Conservation (phyloP, 2,888 invertebrate species). For the Conistra vaccinii region DNA sequence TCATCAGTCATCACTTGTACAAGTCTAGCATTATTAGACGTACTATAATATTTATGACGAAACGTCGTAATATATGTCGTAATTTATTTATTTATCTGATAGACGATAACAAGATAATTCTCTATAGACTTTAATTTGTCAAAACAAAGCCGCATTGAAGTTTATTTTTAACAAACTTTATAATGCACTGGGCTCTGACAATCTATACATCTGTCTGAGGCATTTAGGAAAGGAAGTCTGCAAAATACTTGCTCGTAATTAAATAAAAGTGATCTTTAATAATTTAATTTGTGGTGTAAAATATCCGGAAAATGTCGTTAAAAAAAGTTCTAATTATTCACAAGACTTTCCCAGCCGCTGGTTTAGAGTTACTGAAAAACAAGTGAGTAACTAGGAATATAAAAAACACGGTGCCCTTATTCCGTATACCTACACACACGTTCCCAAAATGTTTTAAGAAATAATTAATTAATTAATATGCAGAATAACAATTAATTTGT, state of each 20-base stretch:
- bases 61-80: not conserved
- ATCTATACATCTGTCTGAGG: not conserved
- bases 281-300: constrained; percentile 3
- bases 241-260: not conserved
- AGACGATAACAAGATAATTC: constrained; percentile 2
- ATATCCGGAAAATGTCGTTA: constrained; percentile 72
- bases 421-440: too few relatives aligned
- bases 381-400: constrained; percentile 76
- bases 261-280: constrained; percentile 11
- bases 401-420: not conserved
- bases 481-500: not conserved
- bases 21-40: not conserved
- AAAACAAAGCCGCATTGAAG: constrained; percentile 17
- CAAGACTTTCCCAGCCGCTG: constrained; percentile 78
- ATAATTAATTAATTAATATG: not conserved
- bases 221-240: not conserved
- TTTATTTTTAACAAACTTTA: not conserved
- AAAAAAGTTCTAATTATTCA: constrained; percentile 81
- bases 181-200: not conserved
- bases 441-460: not conserved
- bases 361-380: constrained; percentile 78
- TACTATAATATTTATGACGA: not conserved
- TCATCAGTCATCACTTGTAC: not conserved
- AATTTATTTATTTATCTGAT: constrained; percentile 20
- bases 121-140: not conserved